Conservation (phyloP, 1,140 invertebrate species). For the Tribolium madens region DNA sequence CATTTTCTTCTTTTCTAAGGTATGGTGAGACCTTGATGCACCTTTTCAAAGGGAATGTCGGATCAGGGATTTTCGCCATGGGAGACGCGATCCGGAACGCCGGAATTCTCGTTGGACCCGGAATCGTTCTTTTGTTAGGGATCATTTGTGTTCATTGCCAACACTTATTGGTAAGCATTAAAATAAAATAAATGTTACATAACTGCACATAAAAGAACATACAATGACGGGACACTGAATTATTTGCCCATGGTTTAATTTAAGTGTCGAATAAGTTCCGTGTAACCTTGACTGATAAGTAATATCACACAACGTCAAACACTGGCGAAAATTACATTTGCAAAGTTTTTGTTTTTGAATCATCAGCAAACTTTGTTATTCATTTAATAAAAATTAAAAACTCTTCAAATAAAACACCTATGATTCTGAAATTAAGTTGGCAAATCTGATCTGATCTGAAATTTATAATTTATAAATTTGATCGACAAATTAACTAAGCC, state of each 20-base stretch:
- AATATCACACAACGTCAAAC: too few species aligned
- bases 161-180: constrained; percentile 73
- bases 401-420: too few species aligned
- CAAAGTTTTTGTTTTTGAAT: too few species aligned
- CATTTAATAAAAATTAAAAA: too few species aligned
- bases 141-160: constrained; percentile 79
- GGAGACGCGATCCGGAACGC: constrained; percentile 82
- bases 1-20: constrained; percentile 63
- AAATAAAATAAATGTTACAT: background rate
- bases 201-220: background rate
- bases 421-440: too few species aligned
- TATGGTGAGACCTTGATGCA: constrained; percentile 80
- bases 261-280: too few species aligned
- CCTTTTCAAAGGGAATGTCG: constrained; percentile 80
- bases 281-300: background rate
- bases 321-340: too few species aligned
- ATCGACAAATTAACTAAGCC: too few species aligned
- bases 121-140: constrained; percentile 74
- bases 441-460: too few species aligned
- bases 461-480: too few species aligned
- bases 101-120: constrained; percentile 74
- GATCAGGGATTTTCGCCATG: constrained; percentile 80
- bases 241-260: too few species aligned
- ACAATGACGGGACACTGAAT: background rate
- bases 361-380: too few species aligned